These are phyloP conservation scores for Asarcornis scutulata DNA, from an alignment of 2,113 vertebrate genomes.

Conservation along the genomic window DNA sequence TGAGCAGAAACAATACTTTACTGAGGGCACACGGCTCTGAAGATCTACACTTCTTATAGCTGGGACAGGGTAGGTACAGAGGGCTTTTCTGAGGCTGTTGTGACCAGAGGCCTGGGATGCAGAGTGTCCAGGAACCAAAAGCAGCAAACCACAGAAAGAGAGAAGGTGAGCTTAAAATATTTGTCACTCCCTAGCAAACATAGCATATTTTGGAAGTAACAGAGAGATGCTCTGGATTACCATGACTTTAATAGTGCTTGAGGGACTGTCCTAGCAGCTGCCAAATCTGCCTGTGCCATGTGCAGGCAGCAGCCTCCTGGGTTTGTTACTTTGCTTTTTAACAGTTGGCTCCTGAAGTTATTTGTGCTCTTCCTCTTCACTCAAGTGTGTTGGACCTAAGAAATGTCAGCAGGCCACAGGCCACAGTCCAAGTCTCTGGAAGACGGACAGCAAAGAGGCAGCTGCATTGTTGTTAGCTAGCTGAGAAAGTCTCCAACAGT, in stretches of 20 bases:
- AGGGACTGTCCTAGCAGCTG: neutral
- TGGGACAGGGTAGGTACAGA: neutral
- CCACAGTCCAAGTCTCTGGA: neutral
- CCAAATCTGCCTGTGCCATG: neutral
- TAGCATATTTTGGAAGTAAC: neutral
- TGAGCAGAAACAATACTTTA: neutral
- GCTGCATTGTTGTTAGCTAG: neutral
- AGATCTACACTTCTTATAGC: neutral
- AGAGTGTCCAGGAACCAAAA: neutral
- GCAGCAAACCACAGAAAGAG: neutral
- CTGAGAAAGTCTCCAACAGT: neutral
- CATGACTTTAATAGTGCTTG: neutral
- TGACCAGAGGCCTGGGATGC: accelerated
- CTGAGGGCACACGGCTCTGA: accelerated
- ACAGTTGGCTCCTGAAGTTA: neutral
- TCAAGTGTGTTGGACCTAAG: neutral
- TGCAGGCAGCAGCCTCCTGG: neutral
- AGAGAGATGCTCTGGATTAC: neutral
- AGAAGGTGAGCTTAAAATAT: neutral
- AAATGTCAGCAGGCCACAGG: neutral
- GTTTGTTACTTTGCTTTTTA: neutral
- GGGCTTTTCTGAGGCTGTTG: neutral
- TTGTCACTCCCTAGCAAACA: neutral
- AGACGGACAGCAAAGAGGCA: neutral
- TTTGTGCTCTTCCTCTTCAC: neutral